Evolutionary conservation across 2,888 invertebrate genomes (phyloP).

Genomic region (Gisinianus flammeolus): DNA sequence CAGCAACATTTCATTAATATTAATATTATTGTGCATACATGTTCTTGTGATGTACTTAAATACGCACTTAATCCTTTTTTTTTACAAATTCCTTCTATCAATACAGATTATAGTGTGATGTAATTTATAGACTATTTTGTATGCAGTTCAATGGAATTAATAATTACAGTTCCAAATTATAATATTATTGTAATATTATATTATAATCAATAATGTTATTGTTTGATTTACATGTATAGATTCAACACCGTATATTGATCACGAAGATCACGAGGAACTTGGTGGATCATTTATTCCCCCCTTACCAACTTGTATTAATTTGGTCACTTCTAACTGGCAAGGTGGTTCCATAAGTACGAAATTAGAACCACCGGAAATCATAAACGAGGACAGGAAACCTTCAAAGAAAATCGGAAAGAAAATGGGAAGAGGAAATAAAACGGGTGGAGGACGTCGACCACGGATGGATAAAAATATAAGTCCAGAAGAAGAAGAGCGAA

Average conservation of each 20-base stretch:
- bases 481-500: conserved; percentile 91
- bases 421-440: conserved; percentile 38
- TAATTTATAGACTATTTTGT: no score
- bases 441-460: conserved; percentile 46
- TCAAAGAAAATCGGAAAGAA: conserved; percentile 26
- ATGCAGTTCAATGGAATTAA: no score
- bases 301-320: conserved; percentile 41
- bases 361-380: conserved; percentile 13
- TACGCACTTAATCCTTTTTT: no score
- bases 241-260: conserved; percentile 37
- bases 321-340: conserved; percentile 51
- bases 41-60: not conserved
- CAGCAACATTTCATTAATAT: not conserved
- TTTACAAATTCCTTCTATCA: no score
- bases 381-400: conserved; percentile 10
- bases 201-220: no score
- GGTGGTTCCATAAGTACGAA: conserved; percentile 47
- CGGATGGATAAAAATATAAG: conserved; percentile 63
- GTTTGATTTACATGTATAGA: no score
- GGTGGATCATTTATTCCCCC: conserved; percentile 43
- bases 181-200: no score
- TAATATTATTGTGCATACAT: not conserved
- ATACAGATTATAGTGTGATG: no score
- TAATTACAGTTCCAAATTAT: no score
- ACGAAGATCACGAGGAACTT: conserved; percentile 39